Base-by-base conservation (phyloP, 2,113 vertebrate genomes). In the Origma solitaria region DNA sequence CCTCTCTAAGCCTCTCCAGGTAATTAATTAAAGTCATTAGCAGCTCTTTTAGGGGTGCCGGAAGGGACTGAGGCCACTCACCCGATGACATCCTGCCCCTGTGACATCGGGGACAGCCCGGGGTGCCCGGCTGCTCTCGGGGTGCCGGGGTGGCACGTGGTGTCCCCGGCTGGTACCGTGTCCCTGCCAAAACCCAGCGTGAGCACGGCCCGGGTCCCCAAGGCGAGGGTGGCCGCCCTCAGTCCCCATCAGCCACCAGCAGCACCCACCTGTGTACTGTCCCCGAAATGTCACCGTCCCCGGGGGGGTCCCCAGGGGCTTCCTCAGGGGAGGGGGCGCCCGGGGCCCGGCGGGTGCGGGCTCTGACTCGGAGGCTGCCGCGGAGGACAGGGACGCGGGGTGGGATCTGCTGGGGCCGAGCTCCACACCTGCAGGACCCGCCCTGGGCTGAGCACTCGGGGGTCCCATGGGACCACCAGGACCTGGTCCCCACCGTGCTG, bases 181-280 rank as follows among this genome's bases (percentile, higher is more conserved):
- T 86, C 69, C 98, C 98, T 98, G 76, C n/a, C 66, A 45, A 61
- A 64, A 25, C 8, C 20, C 79, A 35, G n/a, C 0, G 6, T 79
- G 28, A 86, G 75, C 3, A 0, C 0, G 3, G 37, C 25, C 1
- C 0, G 16, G 4, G 17, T 22, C 49, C 40, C 40, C 64, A 5
- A 1, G 0, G 2, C 0, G 3, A 24, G 38, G 53, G 16, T 1
- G 5, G 42, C 42, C 11, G 0, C 42, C n/a, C 33, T 2, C 9
- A 4, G 14, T 15, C 51, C 51, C 56, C 13, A 2, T 6, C 69
- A 9, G 42, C 1, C 0, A 0, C 25, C 4, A 3, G 13, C 38
- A 53, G 9, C 51, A 76, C 98, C 94, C 93, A 99, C 98, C 97
- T 95, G 95, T 88, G 62, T 96, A 89, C 11, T 96, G 97, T 57